Percentiles rank a stretch among this genome's conserved stretches.
Conservation (phyloP, 2,797 vertebrate genomes). For the Enteromius viviparus region DNA sequence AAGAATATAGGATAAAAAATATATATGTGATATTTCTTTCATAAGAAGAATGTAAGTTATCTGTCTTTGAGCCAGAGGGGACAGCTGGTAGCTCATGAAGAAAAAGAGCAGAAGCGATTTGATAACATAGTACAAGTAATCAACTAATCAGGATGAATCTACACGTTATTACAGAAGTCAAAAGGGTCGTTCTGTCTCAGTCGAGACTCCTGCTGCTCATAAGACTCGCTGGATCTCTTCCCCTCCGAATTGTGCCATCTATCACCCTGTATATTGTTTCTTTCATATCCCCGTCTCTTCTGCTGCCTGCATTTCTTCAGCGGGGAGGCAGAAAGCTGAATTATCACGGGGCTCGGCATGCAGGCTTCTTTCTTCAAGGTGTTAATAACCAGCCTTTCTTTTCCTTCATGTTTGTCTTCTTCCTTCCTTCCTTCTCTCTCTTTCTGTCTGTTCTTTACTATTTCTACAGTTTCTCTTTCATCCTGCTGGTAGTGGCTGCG, state of each 20-base stretch:
- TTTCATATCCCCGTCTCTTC: slow-evolving; percentile 33
- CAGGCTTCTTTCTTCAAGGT: slow-evolving; percentile 64
- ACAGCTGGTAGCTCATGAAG: slow-evolving; percentile 32
- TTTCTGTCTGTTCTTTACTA: slow-evolving; percentile 51
- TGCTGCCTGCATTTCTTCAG: slow-evolving; percentile 55
- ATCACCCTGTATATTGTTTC: slow-evolving; percentile 69
- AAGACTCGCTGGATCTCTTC: slow-evolving; percentile 72
- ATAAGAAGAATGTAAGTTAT: slow-evolving; percentile 5
- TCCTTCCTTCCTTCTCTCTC: slow-evolving; percentile 47
- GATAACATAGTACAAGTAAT: slow-evolving; percentile 38
- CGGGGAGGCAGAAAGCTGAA: slow-evolving; percentile 67
- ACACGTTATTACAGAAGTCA: slow-evolving; percentile 75
- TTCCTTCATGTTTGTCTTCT: slow-evolving; percentile 40
- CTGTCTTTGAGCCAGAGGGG: not conserved
- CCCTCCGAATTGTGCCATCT: slow-evolving; percentile 79
- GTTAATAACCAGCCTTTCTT: slow-evolving; percentile 65
- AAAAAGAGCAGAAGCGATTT: slow-evolving; percentile 39
- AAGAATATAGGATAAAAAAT: not conserved
- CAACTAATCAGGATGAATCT: slow-evolving; percentile 69
- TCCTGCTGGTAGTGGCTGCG: slow-evolving; percentile 67
- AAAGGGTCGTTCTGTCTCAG: slow-evolving; percentile 78
- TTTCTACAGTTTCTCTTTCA: slow-evolving; percentile 67
- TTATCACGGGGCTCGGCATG: slow-evolving; percentile 67
- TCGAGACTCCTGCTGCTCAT: slow-evolving; percentile 81
- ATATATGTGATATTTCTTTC: slow-evolving; percentile 8